Conservation (phyloP, 2,888 invertebrate genomes). For the Agrochola circellaris region DNA sequence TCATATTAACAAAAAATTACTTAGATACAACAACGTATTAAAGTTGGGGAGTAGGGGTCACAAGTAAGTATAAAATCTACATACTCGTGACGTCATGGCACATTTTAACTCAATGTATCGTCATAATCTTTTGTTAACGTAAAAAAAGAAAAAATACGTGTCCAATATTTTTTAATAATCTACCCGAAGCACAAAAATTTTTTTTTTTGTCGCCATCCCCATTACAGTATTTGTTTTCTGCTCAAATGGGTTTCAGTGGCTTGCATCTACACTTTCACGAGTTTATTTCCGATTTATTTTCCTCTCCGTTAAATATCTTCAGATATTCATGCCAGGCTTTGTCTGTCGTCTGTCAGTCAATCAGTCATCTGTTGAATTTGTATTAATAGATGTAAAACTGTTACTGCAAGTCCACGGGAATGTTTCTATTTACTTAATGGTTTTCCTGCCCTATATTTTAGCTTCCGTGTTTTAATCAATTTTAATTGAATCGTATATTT, state of each 20-base stretch:
- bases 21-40: too few species aligned
- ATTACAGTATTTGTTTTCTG: not conserved
- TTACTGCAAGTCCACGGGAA: slow-evolving; percentile 8
- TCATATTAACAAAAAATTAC: too few species aligned
- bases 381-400: slow-evolving; percentile 13
- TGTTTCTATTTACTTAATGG: slow-evolving; percentile 1
- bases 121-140: too few species aligned
- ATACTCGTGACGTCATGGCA: too few species aligned
- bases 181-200: too few species aligned
- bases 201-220: too few species aligned
- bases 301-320: not conserved
- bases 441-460: slow-evolving; percentile 17
- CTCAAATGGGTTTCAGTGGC: not conserved
- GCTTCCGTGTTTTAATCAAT: slow-evolving; percentile 34
- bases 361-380: not conserved
- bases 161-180: too few species aligned
- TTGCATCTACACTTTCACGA: not conserved
- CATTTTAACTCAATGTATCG: too few species aligned
- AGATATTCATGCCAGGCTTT: not conserved
- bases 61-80: too few species aligned
- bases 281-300: too few species aligned
- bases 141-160: too few species aligned
- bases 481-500: slow-evolving; percentile 23
- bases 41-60: too few species aligned
- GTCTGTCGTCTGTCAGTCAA: slow-evolving; percentile 1